phyloP scores from a whole-genome alignment of 1,140 invertebrate species.

The Ptiloglossa arizonensis region DNA sequence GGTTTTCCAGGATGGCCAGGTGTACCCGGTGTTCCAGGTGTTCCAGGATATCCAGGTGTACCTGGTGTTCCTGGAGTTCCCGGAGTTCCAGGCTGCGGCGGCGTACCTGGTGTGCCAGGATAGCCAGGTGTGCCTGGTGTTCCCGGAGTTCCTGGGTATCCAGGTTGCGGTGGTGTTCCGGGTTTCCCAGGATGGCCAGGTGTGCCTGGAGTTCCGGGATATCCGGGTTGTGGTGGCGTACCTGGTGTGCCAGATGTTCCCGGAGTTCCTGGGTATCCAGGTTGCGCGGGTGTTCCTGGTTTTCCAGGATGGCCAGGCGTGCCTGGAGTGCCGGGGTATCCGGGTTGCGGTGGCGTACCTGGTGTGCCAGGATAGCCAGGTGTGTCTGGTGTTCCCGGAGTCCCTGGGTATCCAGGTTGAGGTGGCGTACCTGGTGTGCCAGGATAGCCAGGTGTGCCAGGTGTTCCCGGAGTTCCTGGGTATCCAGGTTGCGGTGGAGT shows the following conservation, averaged over 20 bases:
- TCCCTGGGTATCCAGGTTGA: no score
- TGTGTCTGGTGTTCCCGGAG: no score
- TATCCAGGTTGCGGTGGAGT: not conserved
- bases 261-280: not conserved
- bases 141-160: not conserved
- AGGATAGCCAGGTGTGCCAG: not conserved
- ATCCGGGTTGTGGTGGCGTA: not conserved
- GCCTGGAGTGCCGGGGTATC: not conserved
- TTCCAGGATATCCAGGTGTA: not conserved
- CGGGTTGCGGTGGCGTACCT: slow-evolving; percentile 49
- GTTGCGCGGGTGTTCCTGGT: not conserved
- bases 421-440: not conserved
- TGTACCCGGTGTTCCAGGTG: not conserved
- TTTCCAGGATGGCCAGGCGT: not conserved
- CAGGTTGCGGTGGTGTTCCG: slow-evolving; percentile 49
- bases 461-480: not conserved
- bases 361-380: slow-evolving; percentile 40
- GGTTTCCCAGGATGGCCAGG: slow-evolving; percentile 33
- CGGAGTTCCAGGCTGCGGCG: not conserved
- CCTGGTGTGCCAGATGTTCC: not conserved
- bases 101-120: no score
- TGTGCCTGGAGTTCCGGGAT: not conserved
- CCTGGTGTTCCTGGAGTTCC: no score
- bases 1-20: slow-evolving; percentile 42
- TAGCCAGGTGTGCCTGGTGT: not conserved